Evolutionary conservation across 2,113 vertebrate species (phyloP).

Genomic region (Passer montanus): DNA sequence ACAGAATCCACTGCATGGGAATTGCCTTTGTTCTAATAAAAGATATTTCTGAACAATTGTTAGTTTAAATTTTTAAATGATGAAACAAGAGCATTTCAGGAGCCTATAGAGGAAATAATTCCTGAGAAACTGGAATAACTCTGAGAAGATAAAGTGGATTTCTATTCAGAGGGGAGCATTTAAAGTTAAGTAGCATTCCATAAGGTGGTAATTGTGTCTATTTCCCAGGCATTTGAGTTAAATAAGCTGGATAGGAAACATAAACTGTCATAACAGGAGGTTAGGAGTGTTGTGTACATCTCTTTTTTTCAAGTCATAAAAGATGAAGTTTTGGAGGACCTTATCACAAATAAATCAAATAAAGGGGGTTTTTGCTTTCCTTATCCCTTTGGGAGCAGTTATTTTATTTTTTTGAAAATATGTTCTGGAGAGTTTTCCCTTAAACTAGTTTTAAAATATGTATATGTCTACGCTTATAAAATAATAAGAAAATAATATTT

Average conservation of each 20-base stretch:
- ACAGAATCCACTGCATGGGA: slow-evolving; percentile 74
- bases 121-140: slow-evolving; percentile 77
- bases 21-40: slow-evolving; percentile 77
- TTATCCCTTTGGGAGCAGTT: slow-evolving; percentile 46
- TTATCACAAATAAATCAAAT: slow-evolving; percentile 66
- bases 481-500: not conserved
- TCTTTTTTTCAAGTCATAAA: slow-evolving; percentile 62
- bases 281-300: slow-evolving; percentile 66
- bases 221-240: slow-evolving; percentile 78
- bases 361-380: slow-evolving; percentile 26
- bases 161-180: slow-evolving; percentile 76
- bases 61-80: slow-evolving; percentile 77
- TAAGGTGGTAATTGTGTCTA: slow-evolving; percentile 80
- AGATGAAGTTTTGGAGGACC: slow-evolving; percentile 49
- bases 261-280: slow-evolving; percentile 77
- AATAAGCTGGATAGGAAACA: slow-evolving; percentile 77
- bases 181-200: slow-evolving; percentile 82
- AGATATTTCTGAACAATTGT: slow-evolving; percentile 77
- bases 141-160: slow-evolving; percentile 75
- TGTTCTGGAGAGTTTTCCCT: not conserved
- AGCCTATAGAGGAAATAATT: slow-evolving; percentile 73
- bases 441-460: not conserved
- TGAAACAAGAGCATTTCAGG: slow-evolving; percentile 77
- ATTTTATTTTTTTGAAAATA: slow-evolving; percentile 48
- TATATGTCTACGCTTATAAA: not conserved